Evolutionary conservation across 2,888 invertebrate species (phyloP), one percentile per base, ranked within the genome.

Genomic region (Hipparchia sbordonii): DNA sequence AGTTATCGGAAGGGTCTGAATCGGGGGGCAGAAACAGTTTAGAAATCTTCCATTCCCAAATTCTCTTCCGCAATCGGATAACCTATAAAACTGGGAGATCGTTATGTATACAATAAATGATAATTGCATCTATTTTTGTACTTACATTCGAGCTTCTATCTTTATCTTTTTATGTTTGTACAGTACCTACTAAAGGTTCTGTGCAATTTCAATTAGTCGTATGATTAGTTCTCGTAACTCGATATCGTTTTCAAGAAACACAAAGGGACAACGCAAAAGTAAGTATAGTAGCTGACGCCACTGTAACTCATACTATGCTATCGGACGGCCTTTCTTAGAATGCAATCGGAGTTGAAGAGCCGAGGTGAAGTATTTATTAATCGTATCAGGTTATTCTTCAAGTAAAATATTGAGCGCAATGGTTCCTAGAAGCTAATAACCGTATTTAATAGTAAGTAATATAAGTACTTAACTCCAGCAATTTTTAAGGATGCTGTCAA

Each of bases 351-450:
- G 86, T 87, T 87, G 85, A 89, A 74, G 74, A 71, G 71, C 66
- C 63, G 74, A 72, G 71, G 66, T 77, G 75, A 77, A 88, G 86
- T 90, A 89, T 91, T 92, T 92, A 92, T 89, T 88, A 86, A 87
- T 85, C 86, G 88, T 90, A 92, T 92, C 92, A 87, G 81, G 84
- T 91, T 89, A 86, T 87, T 82, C 75, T 87, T 82, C 76, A 78
- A 74, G 74, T 73, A 71, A 78, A 78, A 74, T 72, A 76, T 76
- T 74, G 70, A 75, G 63, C 61, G 67, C 74, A 74, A 71, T 74
- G 67, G 73, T 78, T 76, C 72, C 61, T 66, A 67, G 75, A 77
- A 78, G 71, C 51, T 70, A 71, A 74, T 71, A 48, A 68, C n/a
- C 54, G 46, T 66, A 61, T 51, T 61, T 51, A 63, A 61, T 52